Base-by-base conservation (phyloP, 1,140 invertebrate genomes). In the Spodoptera frugiperda region DNA sequence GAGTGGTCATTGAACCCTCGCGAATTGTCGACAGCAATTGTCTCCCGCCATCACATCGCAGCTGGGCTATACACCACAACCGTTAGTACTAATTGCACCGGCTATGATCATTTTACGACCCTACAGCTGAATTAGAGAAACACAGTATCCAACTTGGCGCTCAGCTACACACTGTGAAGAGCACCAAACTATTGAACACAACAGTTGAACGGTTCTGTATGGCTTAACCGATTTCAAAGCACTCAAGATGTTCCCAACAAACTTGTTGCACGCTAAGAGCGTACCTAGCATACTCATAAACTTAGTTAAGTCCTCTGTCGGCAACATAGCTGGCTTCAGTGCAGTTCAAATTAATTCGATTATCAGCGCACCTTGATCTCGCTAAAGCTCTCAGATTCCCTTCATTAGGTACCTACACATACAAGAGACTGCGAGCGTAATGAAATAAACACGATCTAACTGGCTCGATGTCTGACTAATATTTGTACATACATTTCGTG, bases 341-440 rank as follows among this genome's bases (percentile, higher is more conserved):
- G 86, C 84, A 85, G 86, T 84, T 84, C 82, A 87, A 88, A 91
- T 91, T 93, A 91, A 93, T 92, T 93, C 87, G 85, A 93, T 93
- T 93, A 93, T 90, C 88, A 87, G 86, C 84, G 87, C 91, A 92
- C 91, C 91, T 91, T 89, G 86, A 91, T 91, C 83, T 86, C 79
- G 76, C 84, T 89, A 85, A 87, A 88, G 85, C 88, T 86, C 87
- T 84, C 81, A 82, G 87, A 89, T 91, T 88, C 88, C 85, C 86
- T 87, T 87, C 84, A 90, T 89, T 89, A 89, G 78, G 76, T 80
- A 78, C 75, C 53, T 54, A 72, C 51, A 63, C 54, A 72, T 44
- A 74, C 78, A 63, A 53, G 76, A 55, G 71, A 71, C 75, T 76
- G 68, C 74, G 44, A 39, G 63, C 48, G 53, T 81, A 84, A 81